Conservation (phyloP, 2,113 vertebrate species). For the Thunnus thynnus region DNA sequence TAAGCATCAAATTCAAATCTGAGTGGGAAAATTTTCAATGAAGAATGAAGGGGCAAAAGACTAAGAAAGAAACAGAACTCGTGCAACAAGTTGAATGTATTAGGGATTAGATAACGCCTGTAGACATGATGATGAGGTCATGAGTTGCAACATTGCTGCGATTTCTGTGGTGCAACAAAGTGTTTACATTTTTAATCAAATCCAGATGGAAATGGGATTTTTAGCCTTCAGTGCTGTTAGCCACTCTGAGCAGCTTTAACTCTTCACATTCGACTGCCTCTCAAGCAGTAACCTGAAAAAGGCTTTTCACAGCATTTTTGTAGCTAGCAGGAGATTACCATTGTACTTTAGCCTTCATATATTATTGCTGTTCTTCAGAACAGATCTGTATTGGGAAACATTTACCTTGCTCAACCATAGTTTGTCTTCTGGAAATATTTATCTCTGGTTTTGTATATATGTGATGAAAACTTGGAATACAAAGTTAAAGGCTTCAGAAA, state of each 20-base stretch:
- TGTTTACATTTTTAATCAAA: slow-evolving; percentile 80
- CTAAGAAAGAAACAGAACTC: neutral
- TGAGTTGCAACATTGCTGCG: slow-evolving; percentile 59
- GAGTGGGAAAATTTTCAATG: slow-evolving; percentile 3
- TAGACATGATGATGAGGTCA: slow-evolving; percentile 35
- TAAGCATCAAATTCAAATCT: slow-evolving; percentile 71
- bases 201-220: slow-evolving; percentile 73
- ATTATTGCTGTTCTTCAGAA: slow-evolving; percentile 25
- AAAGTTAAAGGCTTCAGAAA: neutral
- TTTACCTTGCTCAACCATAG: neutral
- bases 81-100: slow-evolving; percentile 20
- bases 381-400: neutral
- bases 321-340: slow-evolving; percentile 38
- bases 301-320: slow-evolving; percentile 46
- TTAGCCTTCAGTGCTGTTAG: slow-evolving; percentile 68
- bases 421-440: neutral
- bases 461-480: neutral
- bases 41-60: neutral
- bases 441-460: neutral
- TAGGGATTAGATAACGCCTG: slow-evolving; percentile 59
- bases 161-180: slow-evolving; percentile 66
- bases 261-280: slow-evolving; percentile 66
- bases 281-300: slow-evolving; percentile 46
- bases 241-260: slow-evolving; percentile 66
- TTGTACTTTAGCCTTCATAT: slow-evolving; percentile 32